Evolutionary conservation across 2,888 invertebrate genomes (phyloP).

Genomic region (Dynastes grantii): DNA sequence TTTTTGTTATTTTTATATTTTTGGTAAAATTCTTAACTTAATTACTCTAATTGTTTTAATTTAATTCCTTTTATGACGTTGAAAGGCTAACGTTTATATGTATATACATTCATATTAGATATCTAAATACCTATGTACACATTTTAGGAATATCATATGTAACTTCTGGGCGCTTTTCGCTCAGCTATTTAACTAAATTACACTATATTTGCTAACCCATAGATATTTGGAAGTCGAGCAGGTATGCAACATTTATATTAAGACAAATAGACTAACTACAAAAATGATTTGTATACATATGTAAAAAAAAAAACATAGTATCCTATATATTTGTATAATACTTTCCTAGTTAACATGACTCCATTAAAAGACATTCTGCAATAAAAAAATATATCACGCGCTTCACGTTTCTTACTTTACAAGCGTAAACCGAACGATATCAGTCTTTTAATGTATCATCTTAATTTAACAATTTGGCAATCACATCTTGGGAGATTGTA

Average conservation of each 20-base stretch:
- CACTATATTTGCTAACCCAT: background rate
- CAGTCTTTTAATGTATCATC: slow-evolving; percentile 9
- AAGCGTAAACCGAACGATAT: background rate
- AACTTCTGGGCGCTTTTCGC: slow-evolving; percentile 8
- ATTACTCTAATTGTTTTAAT: slow-evolving; percentile 10
- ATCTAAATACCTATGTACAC: slow-evolving; percentile 10
- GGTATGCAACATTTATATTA: background rate
- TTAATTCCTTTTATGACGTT: background rate
- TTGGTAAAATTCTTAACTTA: slow-evolving; percentile 28
- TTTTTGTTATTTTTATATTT: slow-evolving; percentile 20
- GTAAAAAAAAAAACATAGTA: no score
- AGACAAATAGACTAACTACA: background rate
- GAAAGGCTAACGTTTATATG: background rate
- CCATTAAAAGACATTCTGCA: background rate
- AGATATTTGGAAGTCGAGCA: background rate
- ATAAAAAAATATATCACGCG: background rate
- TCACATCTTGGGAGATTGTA: background rate
- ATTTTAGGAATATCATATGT: slow-evolving; percentile 12
- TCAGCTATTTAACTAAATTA: background rate
- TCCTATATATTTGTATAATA: background rate
- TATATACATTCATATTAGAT: slow-evolving; percentile 8
- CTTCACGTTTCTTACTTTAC: background rate
- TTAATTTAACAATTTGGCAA: background rate
- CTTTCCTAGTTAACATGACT: background rate
- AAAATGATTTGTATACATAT: background rate